A percentile compares a stretch with the other conserved stretches of the same genome.
These are phyloP conservation scores for Aphelenchoides besseyi DNA, from an alignment of 1,140 invertebrate genomes.

Conservation along the genomic window DNA sequence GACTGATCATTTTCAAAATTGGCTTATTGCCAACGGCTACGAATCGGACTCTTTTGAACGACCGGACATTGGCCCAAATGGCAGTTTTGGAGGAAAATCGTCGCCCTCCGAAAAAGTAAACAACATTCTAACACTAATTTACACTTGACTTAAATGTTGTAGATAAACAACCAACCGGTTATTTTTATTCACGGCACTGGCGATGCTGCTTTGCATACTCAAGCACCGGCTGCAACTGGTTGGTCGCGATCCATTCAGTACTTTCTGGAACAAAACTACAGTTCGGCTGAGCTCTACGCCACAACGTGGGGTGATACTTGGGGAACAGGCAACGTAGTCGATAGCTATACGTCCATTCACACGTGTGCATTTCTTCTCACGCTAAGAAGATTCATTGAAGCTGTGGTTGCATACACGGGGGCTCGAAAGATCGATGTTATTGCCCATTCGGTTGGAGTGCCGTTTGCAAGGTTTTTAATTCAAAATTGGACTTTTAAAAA, in stretches of 20 bases:
- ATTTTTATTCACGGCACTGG: slow-evolving; percentile 50
- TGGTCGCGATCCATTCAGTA: slow-evolving; percentile 61
- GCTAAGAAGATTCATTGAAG: slow-evolving; percentile 56
- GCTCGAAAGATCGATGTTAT: slow-evolving; percentile 59
- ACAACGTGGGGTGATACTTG: slow-evolving; percentile 63
- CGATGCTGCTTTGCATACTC: slow-evolving; percentile 60
- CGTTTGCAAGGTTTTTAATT: slow-evolving; percentile 45
- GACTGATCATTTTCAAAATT: slow-evolving; percentile 59
- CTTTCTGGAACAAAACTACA: slow-evolving; percentile 61
- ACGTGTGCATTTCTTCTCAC: slow-evolving; percentile 57
- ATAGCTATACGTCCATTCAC: slow-evolving; percentile 57
- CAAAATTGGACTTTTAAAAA: not conserved
- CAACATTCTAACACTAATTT: not conserved
- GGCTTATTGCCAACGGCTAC: slow-evolving; percentile 61
- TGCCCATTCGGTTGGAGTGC: slow-evolving; percentile 59
- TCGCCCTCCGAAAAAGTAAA: slow-evolving; percentile 39
- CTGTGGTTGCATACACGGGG: slow-evolving; percentile 56
- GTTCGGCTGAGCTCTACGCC: slow-evolving; percentile 55
- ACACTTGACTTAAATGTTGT: slow-evolving; percentile 14
- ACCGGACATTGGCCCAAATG: slow-evolving; percentile 60
- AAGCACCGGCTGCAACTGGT: slow-evolving; percentile 48
- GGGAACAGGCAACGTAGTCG: slow-evolving; percentile 60
- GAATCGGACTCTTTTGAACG: slow-evolving; percentile 58
- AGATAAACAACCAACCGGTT: slow-evolving; percentile 56
- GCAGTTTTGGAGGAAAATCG: slow-evolving; percentile 57